phyloP scores from a whole-genome alignment of 2,888 invertebrate species.

The Andricus curvator region DNA sequence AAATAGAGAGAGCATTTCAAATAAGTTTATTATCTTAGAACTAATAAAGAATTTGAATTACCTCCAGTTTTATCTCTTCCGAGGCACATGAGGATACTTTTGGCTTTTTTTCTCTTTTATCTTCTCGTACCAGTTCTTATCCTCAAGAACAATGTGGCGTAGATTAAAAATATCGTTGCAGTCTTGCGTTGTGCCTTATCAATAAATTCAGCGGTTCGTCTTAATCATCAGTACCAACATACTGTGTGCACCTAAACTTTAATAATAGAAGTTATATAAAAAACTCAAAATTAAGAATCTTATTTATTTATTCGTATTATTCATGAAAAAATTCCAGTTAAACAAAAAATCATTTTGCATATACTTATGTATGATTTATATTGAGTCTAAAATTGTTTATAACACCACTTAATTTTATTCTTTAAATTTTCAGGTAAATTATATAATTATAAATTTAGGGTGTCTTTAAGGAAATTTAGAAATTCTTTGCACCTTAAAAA shows the following conservation, averaged over 20 bases:
- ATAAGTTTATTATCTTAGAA: not conserved
- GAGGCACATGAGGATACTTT: conserved; percentile 23
- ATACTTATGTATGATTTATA: too few species aligned
- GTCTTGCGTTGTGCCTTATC: conserved; percentile 29
- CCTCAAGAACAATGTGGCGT: not conserved
- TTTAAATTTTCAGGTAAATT: too few species aligned
- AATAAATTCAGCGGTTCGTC: conserved; percentile 5
- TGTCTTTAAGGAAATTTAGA: too few species aligned
- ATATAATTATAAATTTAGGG: too few species aligned
- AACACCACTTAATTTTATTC: too few species aligned
- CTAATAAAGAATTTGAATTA: not conserved
- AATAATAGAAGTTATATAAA: not conserved
- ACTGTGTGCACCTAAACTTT: conserved; percentile 9
- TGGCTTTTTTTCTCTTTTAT: not conserved
- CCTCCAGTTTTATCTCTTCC: conserved; percentile 25
- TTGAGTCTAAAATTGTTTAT: too few species aligned
- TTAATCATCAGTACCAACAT: conserved; percentile 27
- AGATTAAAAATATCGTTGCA: conserved; percentile 22
- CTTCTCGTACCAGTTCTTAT: not conserved
- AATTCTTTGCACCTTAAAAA: too few species aligned
- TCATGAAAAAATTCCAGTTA: not conserved
- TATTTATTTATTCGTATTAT: not conserved
- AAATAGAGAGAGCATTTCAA: not conserved
- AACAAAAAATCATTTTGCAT: not conserved
- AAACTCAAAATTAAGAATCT: not conserved